Conservation (phyloP, 1,140 invertebrate genomes). For the Drosophila tristis region DNA sequence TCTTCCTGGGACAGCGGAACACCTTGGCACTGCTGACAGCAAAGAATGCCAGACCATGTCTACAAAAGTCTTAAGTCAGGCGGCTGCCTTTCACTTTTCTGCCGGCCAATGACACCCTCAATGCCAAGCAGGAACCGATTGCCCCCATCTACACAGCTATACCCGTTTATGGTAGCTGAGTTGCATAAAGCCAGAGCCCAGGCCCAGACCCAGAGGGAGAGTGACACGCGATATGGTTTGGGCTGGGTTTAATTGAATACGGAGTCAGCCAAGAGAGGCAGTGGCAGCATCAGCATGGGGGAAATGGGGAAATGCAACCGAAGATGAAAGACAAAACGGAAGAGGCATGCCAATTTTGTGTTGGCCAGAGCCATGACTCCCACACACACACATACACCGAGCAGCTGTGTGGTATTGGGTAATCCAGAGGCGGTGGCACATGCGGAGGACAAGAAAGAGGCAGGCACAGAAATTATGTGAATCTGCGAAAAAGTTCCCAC, state of each 20-base stretch:
- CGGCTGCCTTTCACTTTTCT: constrained; percentile 76
- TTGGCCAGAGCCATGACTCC: constrained; percentile 48
- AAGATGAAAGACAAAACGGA: constrained; percentile 4
- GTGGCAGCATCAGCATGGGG: not conserved
- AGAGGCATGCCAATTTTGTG: constrained; percentile 46
- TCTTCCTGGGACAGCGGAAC: constrained; percentile 23
- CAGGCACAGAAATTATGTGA: constrained; percentile 42
- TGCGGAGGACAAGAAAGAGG: constrained; percentile 29
- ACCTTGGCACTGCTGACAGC: constrained; percentile 69
- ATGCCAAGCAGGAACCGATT: constrained; percentile 76
- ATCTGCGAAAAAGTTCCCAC: constrained; percentile 64
- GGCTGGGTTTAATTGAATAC: constrained; percentile 63
- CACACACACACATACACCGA: constrained; percentile 35
- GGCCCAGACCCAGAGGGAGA: constrained; percentile 11
- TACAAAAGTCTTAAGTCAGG: constrained; percentile 52
- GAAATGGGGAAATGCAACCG: constrained; percentile 20
- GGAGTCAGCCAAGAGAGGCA: not conserved
- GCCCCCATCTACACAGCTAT: constrained; percentile 8
- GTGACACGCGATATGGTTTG: constrained; percentile 62
- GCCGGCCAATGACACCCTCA: constrained; percentile 78
- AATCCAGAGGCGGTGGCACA: constrained; percentile 43
- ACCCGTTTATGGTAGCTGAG: constrained; percentile 11
- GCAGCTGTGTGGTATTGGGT: constrained; percentile 38
- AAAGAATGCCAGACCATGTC: constrained; percentile 61
- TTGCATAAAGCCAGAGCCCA: constrained; percentile 63